Percentiles rank a stretch among this genome's conserved stretches.
Conservation (phyloP, 2,888 invertebrate genomes). For the Psococerastis gibbosa region DNA sequence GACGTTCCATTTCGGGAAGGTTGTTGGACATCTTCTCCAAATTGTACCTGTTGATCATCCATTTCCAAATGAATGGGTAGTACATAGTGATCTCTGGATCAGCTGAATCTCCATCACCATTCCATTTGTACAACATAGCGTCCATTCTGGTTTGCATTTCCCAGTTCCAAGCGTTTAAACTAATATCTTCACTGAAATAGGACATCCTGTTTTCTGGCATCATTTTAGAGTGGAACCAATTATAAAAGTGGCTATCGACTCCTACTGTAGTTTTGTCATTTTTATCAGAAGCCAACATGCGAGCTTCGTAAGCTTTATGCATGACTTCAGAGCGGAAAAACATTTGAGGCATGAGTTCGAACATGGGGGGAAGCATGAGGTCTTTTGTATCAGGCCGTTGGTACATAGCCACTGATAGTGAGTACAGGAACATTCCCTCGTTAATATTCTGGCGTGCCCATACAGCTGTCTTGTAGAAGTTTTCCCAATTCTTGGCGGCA, state of each 20-base stretch:
- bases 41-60: constrained; percentile 42
- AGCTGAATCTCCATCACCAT: constrained; percentile 25
- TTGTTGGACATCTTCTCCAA: constrained; percentile 30
- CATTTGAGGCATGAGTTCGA: constrained; percentile 44
- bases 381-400: constrained; percentile 37
- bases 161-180: constrained; percentile 37
- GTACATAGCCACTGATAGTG: constrained; percentile 36
- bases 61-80: constrained; percentile 39
- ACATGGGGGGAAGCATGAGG: constrained; percentile 42
- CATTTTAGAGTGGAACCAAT: constrained; percentile 30
- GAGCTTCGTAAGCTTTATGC: constrained; percentile 5
- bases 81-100: constrained; percentile 26
- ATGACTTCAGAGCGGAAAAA: constrained; percentile 33
- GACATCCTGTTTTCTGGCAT: constrained; percentile 36
- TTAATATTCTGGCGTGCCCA: constrained; percentile 44
- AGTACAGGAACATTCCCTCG: constrained; percentile 42
- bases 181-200: constrained; percentile 56
- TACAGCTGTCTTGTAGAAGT: constrained; percentile 42
- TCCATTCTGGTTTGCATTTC: constrained; percentile 38
- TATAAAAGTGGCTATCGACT: constrained; percentile 42
- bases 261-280: constrained; percentile 31
- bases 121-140: constrained; percentile 31
- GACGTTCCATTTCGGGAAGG: constrained; percentile 28
- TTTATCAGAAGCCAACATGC: constrained; percentile 12
- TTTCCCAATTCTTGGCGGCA: constrained; percentile 38